A percentile compares a stretch with the other conserved stretches of the same genome.
These are phyloP conservation scores for Aphrophora alni DNA, from an alignment of 2,888 invertebrate genomes.

Conservation along the genomic window DNA sequence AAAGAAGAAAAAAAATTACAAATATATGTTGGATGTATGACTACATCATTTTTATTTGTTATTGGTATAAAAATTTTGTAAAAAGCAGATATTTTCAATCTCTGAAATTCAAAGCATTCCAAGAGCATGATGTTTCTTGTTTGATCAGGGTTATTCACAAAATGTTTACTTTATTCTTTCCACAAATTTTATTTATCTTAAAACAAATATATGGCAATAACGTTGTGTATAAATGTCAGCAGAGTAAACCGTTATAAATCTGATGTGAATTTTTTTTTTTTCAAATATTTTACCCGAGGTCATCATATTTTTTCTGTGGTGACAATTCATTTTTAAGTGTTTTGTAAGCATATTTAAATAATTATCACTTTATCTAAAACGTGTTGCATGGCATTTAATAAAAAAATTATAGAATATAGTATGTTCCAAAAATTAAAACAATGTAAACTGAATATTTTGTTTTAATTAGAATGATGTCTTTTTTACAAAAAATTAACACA, in stretches of 20 bases:
- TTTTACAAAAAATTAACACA: too few species aligned
- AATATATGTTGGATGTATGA: background rate
- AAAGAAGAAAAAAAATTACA: background rate
- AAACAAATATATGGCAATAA: constrained; percentile 38
- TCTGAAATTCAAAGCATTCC: background rate
- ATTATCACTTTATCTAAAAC: too few species aligned
- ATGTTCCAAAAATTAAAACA: too few species aligned
- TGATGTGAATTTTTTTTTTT: too few species aligned
- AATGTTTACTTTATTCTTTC: background rate
- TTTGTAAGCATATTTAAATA: too few species aligned
- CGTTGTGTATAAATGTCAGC: constrained; percentile 27
- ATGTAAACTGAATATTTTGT: too few species aligned
- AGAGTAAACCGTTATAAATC: background rate
- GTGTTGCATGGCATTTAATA: too few species aligned
- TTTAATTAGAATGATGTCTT: too few species aligned
- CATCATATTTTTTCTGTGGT: too few species aligned
- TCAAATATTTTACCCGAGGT: too few species aligned
- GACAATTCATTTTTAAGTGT: too few species aligned
- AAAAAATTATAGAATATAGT: too few species aligned
- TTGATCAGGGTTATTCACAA: background rate
- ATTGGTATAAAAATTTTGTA: background rate
- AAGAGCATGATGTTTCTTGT: background rate
- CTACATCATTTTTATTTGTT: background rate
- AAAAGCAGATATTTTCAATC: background rate
- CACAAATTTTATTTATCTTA: constrained; percentile 26